These are phyloP conservation scores for Delia radicum DNA, from an alignment of 1,140 invertebrate species.

Conservation along the genomic window DNA sequence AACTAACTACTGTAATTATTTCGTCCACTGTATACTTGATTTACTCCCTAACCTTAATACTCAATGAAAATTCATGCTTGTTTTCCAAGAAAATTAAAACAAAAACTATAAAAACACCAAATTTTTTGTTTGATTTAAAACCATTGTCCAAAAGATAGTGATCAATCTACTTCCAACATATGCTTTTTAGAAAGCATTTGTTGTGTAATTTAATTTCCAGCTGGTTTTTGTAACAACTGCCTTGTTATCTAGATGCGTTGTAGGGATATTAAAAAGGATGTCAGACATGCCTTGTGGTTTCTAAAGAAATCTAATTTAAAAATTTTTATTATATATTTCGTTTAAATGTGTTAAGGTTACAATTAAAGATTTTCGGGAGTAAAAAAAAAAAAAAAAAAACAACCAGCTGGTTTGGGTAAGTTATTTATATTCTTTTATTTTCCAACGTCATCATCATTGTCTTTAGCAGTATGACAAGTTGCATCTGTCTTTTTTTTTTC, in stretches of 20 bases:
- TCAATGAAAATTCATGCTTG: too few relatives aligned
- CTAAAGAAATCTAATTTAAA: neutral
- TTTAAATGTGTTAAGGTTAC: neutral
- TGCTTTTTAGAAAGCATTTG: neutral
- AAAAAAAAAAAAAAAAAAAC: too few relatives aligned
- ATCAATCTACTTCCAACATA: neutral
- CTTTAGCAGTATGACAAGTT: neutral
- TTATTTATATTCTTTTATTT: neutral
- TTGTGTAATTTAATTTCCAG: neutral
- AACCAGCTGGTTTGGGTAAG: neutral
- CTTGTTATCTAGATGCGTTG: neutral
- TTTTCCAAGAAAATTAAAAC: too few relatives aligned
- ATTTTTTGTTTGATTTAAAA: too few relatives aligned
- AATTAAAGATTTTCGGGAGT: slow-evolving; percentile 1
- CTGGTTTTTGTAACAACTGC: neutral
- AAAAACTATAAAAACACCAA: too few relatives aligned
- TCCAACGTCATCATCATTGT: neutral
- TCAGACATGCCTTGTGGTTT: neutral
- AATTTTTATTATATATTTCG: neutral
- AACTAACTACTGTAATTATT: too few relatives aligned
- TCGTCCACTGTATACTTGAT: too few relatives aligned
- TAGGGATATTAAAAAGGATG: neutral
- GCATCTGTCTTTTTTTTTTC: neutral
- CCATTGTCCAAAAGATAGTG: too few relatives aligned
- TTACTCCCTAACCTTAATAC: too few relatives aligned